These are phyloP conservation scores for Cheumatopsyche charites DNA, from an alignment of 1,140 invertebrate species.

Conservation along the genomic window DNA sequence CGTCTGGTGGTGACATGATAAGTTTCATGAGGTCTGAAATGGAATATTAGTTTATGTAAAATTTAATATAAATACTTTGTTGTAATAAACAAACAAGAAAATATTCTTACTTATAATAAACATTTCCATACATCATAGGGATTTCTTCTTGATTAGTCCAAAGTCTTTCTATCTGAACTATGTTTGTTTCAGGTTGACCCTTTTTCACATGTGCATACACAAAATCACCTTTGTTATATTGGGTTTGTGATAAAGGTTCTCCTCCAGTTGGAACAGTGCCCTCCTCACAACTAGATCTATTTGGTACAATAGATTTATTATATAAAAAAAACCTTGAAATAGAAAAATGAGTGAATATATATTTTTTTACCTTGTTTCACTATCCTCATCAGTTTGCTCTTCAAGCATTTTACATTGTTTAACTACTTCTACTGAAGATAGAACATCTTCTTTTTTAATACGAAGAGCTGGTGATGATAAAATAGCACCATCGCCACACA, in stretches of 20 bases:
- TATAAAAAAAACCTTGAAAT: no score
- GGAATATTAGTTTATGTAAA: slow-evolving; percentile 39
- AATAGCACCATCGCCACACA: slow-evolving; percentile 79
- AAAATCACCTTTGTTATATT: slow-evolving; percentile 79
- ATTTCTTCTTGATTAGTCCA: slow-evolving; percentile 84
- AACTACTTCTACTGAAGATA: slow-evolving; percentile 74
- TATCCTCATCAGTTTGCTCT: slow-evolving; percentile 78
- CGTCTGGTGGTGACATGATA: slow-evolving; percentile 94
- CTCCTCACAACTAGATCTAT: slow-evolving; percentile 57
- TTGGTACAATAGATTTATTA: slow-evolving; percentile 9
- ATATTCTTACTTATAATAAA: slow-evolving; percentile 71
- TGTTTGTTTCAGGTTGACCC: slow-evolving; percentile 71
- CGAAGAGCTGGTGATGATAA: slow-evolving; percentile 86
- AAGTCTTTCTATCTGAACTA: slow-evolving; percentile 86
- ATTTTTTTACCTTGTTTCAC: slow-evolving; percentile 54
- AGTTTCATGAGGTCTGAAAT: slow-evolving; percentile 84
- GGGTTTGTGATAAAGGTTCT: slow-evolving; percentile 52
- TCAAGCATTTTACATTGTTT: slow-evolving; percentile 78
- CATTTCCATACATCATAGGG: slow-evolving; percentile 89
- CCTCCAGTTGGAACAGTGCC: slow-evolving; percentile 53
- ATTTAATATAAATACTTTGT: background rate
- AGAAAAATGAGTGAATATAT: background rate
- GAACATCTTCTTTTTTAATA: slow-evolving; percentile 77
- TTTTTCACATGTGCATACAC: slow-evolving; percentile 85
- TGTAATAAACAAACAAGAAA: no score